These are phyloP conservation scores for Aplysina aerophoba DNA, from an alignment of 37 sponge, comb jelly and placozoan species.

Conservation along the genomic window DNA sequence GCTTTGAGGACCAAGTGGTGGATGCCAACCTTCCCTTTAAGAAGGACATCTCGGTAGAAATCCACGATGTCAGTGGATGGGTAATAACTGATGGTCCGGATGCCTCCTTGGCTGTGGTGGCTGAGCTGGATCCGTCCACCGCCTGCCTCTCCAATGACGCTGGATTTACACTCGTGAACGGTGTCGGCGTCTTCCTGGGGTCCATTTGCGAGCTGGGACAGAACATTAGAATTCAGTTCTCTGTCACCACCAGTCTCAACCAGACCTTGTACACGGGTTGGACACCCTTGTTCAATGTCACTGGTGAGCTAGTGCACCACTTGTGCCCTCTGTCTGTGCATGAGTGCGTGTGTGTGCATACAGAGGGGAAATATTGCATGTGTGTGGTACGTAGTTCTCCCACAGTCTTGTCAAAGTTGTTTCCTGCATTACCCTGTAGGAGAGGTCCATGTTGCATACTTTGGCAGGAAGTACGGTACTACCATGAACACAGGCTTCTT, in stretches of 20 bases:
- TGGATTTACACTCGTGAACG: background rate
- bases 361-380: no score
- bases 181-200: constrained; percentile 46
- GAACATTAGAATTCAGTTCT: constrained; percentile 37
- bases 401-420: no score
- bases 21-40: constrained; percentile 59
- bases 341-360: no score
- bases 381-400: no score
- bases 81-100: constrained; percentile 64
- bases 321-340: background rate
- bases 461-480: constrained; percentile 9
- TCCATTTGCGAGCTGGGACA: constrained; percentile 41
- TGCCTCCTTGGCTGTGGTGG: constrained; percentile 29
- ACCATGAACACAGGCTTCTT: constrained; percentile 10
- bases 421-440: background rate
- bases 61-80: constrained; percentile 25
- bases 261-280: background rate
- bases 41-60: constrained; percentile 26
- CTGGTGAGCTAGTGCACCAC: constrained; percentile 12
- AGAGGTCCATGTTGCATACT: constrained; percentile 14
- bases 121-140: constrained; percentile 24
- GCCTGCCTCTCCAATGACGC: constrained; percentile 62
- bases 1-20: background rate
- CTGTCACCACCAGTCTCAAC: background rate
- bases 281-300: constrained; percentile 39